Conservation (phyloP, 2,888 invertebrate genomes). For the Spodoptera picta region DNA sequence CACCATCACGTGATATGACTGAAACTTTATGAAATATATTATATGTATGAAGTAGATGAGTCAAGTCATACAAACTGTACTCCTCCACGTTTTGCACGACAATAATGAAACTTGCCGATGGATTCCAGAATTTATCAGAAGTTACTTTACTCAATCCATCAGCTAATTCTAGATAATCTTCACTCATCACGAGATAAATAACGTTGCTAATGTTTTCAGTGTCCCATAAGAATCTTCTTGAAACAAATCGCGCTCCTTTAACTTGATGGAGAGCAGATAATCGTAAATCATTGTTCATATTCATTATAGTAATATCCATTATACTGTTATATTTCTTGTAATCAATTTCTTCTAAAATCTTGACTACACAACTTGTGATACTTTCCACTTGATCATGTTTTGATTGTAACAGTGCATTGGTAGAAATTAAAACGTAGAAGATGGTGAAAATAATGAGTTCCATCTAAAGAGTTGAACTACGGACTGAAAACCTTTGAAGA, state of each 20-base stretch:
- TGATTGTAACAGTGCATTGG: conserved; percentile 18
- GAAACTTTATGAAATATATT: conserved; percentile 32
- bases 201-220: conserved; percentile 40
- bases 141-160: conserved; percentile 45
- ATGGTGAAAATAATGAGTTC: background rate
- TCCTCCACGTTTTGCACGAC: conserved; percentile 47
- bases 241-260: conserved; percentile 50
- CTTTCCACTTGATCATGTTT: conserved; percentile 1
- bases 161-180: conserved; percentile 53
- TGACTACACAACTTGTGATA: conserved; percentile 50
- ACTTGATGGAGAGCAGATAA: conserved; percentile 53
- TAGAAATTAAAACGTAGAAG: conserved; percentile 1
- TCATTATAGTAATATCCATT: conserved; percentile 57
- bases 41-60: conserved; percentile 42
- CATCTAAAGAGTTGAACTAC: conserved; percentile 2
- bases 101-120: conserved; percentile 63
- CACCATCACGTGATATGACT: conserved; percentile 15
- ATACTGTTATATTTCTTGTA: conserved; percentile 7
- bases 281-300: conserved; percentile 51
- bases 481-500: too few species aligned
- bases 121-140: conserved; percentile 63
- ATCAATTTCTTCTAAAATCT: conserved; percentile 44
- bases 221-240: conserved; percentile 53
- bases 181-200: conserved; percentile 57
- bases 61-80: conserved; percentile 42